Base-by-base conservation (phyloP, 2,888 invertebrate genomes). In the Aporophyla lueneburgensis region DNA sequence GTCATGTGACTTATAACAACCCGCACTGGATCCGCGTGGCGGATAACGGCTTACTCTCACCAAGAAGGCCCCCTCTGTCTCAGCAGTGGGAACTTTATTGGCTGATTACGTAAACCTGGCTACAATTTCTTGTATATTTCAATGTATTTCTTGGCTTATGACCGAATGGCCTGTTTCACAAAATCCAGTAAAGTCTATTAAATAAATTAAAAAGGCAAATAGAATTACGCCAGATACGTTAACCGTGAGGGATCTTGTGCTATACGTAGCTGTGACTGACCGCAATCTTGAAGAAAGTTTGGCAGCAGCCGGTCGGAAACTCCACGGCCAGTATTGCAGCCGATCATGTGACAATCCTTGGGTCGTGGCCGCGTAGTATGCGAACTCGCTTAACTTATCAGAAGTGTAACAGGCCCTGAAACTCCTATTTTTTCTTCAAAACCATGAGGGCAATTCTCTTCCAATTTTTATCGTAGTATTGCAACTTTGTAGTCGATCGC, bases 401-500 rank as follows among this genome's bases (percentile, higher is more conserved):
- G 21, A 49, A 1, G 10, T 12, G 12, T 24, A 12, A 46, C 12
- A 19, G 12, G 24, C 4, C 7, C 9, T 21, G 5, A 54, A 54
- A 16, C 9, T 53, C 16, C 27, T 21, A 16, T n/a, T 27, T 53
- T 21, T 16, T 19, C 7, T 56, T 0, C 14, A n/a, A 9, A 27
- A 78, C 10, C 16, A 58, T 24, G 24, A 21, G 2, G 10, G 5
- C 16, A 5, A n/a, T 1, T 19, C 12, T 5, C 27, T 6, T 70
- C 33, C 24, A 24, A 21, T 19, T 7, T 7, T 2, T n/a, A 14
- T 5, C 5, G 33, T 33, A 3, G 9, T 14, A 33, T 49, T n/a
- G 33, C 56, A 58, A 81, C 24, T 53, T 33, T 21, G 43, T 51
- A 49, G 46, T 56, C 51, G 27, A 43, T 63, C n/a, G 24, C 27